Conservation (phyloP, 2,888 invertebrate species). For the Mythimna impura region DNA sequence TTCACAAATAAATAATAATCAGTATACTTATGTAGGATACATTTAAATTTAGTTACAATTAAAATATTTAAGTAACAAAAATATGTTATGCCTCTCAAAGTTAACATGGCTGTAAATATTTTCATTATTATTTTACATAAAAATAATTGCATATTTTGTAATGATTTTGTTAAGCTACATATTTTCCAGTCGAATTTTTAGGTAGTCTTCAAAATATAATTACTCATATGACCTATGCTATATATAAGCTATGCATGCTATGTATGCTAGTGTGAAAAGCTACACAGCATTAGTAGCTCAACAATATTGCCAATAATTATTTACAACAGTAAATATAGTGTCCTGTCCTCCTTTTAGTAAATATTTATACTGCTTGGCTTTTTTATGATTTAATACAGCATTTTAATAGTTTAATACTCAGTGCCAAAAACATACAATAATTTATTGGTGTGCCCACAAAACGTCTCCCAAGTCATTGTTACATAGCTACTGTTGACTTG, state of each 20-base stretch:
- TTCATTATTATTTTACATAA: slow-evolving; percentile 2
- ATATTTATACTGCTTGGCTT: neutral
- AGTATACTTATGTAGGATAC: neutral
- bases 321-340: slow-evolving; percentile 5
- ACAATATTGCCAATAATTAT: slow-evolving; percentile 17
- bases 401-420: neutral
- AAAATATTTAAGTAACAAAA: slow-evolving; percentile 2
- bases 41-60: neutral
- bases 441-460: too few relatives aligned
- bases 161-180: neutral
- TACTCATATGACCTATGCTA: neutral
- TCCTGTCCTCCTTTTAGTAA: neutral
- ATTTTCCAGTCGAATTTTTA: neutral
- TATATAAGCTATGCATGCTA: too few relatives aligned
- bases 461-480: too few relatives aligned
- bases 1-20: neutral
- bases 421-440: too few relatives aligned
- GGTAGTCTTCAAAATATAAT: neutral
- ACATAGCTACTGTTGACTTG: too few relatives aligned
- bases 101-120: slow-evolving; percentile 5
- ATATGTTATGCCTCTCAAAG: neutral
- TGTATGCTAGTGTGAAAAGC: neutral
- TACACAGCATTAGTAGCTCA: neutral
- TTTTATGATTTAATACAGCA: neutral
- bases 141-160: slow-evolving; percentile 6